Evolutionary conservation across 1,140 invertebrate species (phyloP).

Genomic region (Cyclargus thomasi): DNA sequence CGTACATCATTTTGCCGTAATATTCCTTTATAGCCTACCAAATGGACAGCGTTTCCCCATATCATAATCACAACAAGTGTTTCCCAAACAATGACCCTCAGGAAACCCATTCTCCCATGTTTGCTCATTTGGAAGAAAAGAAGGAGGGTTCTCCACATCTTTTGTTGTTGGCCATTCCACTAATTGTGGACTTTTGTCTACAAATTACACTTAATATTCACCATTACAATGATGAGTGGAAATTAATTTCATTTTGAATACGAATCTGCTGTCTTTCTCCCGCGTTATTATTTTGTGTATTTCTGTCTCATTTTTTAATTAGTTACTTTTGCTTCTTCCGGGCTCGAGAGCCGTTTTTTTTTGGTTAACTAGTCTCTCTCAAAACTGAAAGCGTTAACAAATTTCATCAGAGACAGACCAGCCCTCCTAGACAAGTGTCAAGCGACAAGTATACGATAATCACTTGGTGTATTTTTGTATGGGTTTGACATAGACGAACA

Average conservation of each 20-base stretch:
- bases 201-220: constrained; percentile 61
- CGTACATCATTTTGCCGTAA: too few species aligned
- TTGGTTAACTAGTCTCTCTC: too few species aligned
- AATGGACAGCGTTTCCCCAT: not conserved
- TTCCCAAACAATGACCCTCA: constrained; percentile 5
- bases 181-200: constrained; percentile 66
- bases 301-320: not conserved
- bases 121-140: constrained; percentile 74
- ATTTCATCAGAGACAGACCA: too few species aligned
- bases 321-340: too few species aligned
- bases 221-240: constrained; percentile 39
- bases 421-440: too few species aligned
- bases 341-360: too few species aligned
- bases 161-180: constrained; percentile 71
- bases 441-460: too few species aligned
- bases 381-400: too few species aligned
- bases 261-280: not conserved
- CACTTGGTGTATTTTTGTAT: too few species aligned
- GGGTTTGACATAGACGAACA: too few species aligned
- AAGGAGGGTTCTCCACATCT: constrained; percentile 58
- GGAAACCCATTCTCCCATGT: constrained; percentile 25
- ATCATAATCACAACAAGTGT: constrained; percentile 2
- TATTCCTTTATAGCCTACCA: not conserved
- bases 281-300: not conserved
- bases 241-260: constrained; percentile 21